A percentile compares a stretch with the other conserved stretches of the same genome.
phyloP scores from a whole-genome alignment of 2,113 vertebrate genomes.

The Zootoca vivipara region DNA sequence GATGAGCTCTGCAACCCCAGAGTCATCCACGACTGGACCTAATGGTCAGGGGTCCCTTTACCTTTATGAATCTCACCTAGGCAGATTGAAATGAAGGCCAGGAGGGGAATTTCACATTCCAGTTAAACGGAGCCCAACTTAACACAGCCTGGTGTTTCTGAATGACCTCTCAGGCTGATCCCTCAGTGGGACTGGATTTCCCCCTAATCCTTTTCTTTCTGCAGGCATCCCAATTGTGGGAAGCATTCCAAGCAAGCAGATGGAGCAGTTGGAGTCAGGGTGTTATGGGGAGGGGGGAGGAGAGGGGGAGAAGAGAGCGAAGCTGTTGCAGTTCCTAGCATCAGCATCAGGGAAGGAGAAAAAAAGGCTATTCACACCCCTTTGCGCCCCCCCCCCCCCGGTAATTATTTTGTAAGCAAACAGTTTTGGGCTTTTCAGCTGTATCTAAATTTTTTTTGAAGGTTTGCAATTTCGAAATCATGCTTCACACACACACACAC shows the following conservation, averaged over 20 bases:
- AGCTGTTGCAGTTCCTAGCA: slow-evolving; percentile 10
- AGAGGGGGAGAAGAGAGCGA: too few species aligned
- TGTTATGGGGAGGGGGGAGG: neutral
- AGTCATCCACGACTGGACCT: too few species aligned
- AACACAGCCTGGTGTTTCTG: rapidly evolving
- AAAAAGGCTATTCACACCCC: slow-evolving; percentile 57
- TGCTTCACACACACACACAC: too few species aligned
- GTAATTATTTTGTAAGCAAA: slow-evolving; percentile 55
- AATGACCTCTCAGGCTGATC: slow-evolving; percentile 2
- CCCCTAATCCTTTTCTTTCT: neutral
- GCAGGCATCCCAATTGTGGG: slow-evolving; percentile 30
- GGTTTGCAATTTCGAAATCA: slow-evolving; percentile 10
- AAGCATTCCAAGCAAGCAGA: slow-evolving; percentile 71
- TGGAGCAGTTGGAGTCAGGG: slow-evolving; percentile 55
- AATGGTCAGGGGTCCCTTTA: too few species aligned
- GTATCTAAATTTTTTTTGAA: slow-evolving; percentile 32
- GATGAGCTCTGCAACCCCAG: too few species aligned
- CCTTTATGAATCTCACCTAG: neutral
- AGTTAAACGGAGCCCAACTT: rapidly evolving
- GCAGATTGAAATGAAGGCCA: too few species aligned
- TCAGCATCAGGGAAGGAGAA: slow-evolving; percentile 54
- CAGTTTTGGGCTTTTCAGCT: slow-evolving; percentile 59
- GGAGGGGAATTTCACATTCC: neutral
- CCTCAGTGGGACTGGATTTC: neutral
- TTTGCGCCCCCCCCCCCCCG: neutral